Evolutionary conservation across 2,113 vertebrate genomes (phyloP), one percentile per base, ranked within the genome.

Genomic region (Apodemus speciosus): DNA sequence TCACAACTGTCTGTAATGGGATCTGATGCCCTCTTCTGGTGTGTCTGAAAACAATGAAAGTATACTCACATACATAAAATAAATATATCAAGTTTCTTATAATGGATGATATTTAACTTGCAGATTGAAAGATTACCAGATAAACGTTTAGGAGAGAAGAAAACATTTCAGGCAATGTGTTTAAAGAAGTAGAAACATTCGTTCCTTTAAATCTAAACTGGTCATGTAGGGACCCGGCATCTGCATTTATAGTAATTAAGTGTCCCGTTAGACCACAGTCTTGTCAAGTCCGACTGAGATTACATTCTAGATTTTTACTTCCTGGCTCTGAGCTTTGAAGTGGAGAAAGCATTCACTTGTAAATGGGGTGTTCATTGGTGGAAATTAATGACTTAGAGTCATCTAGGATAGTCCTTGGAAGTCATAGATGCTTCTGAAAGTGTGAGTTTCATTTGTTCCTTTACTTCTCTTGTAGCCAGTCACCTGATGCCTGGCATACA

Each of bases 111-210:
- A 49, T 77, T 76, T 92, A 43, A 83, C 46, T 83, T 92, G 9
- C 35, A 72, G 53, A 68, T 87, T 69, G 62, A 69, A 20, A 69
- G 49, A 90, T 90, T 90, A 75, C 8, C 32, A 84, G 68, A 58
- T 49, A 51, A 64, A 89, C 69, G 69, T 86, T 87, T n/a, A 69
- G 53, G 53, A 18, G 43, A 83, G 68, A 69, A 56, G 81, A 62
- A 53, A 89, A 64, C 60, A 27, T 90, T 77, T 66, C 68, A 90
- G 76, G 30, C 40, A 89, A 92, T 62, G 69, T 77, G 43, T 76
- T 87, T 73, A 66, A 60, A 62, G 53, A 62, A 87, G 27, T 27
- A 35, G 68, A 90, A 56, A 43, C 51, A 32, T 75, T 15, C 43
- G n/a, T 56, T 90, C 60, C n/a, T 90, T 71, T 16, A 18, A 10